Base-by-base conservation (phyloP, 2,113 vertebrate species). In the Petromus typicus region DNA sequence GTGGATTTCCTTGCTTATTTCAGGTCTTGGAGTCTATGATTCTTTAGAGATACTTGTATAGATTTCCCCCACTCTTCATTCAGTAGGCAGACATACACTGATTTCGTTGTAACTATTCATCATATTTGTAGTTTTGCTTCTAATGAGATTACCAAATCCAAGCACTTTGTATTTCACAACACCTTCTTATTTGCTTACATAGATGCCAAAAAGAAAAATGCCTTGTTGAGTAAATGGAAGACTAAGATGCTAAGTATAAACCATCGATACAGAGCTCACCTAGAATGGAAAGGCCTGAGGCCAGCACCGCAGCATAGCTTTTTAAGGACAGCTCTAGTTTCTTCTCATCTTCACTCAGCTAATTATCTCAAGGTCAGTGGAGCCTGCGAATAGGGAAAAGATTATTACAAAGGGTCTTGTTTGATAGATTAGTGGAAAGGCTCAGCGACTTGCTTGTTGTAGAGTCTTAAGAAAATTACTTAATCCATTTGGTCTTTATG, bases 281-380 rank as follows among this genome's bases (percentile, higher is more conserved):
- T 89, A 48, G 86, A 85, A 32, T 82, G 10, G 59, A 82, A 59
- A 95, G 71, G 63, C 75, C 79, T 13, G 56, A 76, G 83, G 61
- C 71, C 54, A 45, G 37, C 56, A n/a, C 17, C 34, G 67, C 69
- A 89, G 45, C 0, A 64, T 64, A 78, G 43, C 48, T 56, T 69
- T n/a, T 34, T n/a, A 89, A 95, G 79, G 79, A 84, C 10, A 75
- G 37, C 1, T 71, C 64, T 83, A 27, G 18, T 87, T 95, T 86
- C 80, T 91, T 92, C 73, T 61, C 78, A 69, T 95, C 69, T 93
- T 86, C 69, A 54, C 54, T 84, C 22, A 89, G 48, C 63, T 95
- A 67, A 89, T 96, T 95, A 75, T 64, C 93, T 97, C 80, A 84
- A 94, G 90, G 89, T 87, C 83, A 93, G 89, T n/a, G 37, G 92